These are phyloP conservation scores for Glossophaga mutica DNA, from an alignment of 2,797 vertebrate species.

Conservation along the genomic window DNA sequence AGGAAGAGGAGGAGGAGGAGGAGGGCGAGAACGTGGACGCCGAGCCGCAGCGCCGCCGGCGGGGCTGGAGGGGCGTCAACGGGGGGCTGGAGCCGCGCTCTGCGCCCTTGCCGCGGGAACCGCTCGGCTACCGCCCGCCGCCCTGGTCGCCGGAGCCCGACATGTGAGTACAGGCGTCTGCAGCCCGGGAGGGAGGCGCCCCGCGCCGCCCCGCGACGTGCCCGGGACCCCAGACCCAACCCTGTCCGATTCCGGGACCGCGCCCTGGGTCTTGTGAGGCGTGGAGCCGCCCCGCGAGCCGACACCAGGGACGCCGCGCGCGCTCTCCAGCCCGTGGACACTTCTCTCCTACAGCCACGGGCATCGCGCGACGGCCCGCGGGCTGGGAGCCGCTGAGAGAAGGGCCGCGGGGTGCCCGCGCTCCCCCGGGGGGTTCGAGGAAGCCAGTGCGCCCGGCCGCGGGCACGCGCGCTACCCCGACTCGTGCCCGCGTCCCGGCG, in stretches of 20 bases:
- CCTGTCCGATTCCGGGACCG: background rate
- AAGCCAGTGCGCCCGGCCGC: background rate
- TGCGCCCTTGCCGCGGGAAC: constrained; percentile 54
- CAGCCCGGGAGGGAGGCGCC: background rate
- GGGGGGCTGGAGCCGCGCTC: constrained; percentile 78
- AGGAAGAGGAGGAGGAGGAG: constrained; percentile 60
- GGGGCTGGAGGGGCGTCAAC: constrained; percentile 83
- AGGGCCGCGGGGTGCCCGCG: background rate
- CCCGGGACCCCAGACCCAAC: background rate
- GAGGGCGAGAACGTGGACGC: constrained; percentile 66
- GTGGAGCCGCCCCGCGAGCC: background rate
- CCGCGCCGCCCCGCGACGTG: background rate
- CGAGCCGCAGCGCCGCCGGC: constrained; percentile 77
- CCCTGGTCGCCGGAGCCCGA: constrained; percentile 40
- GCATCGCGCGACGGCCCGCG: background rate
- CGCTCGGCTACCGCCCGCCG: constrained; percentile 73
- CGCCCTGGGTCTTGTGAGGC: background rate
- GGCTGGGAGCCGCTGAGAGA: background rate
- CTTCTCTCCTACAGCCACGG: background rate
- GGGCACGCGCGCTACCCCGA: background rate
- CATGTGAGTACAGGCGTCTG: constrained; percentile 53
- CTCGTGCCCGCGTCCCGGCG: background rate
- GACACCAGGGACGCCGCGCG: background rate
- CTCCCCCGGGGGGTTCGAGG: no score
- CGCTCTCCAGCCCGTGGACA: background rate